Evolutionary conservation across 2,113 vertebrate species (phyloP).

Genomic region (Chamaea fasciata): DNA sequence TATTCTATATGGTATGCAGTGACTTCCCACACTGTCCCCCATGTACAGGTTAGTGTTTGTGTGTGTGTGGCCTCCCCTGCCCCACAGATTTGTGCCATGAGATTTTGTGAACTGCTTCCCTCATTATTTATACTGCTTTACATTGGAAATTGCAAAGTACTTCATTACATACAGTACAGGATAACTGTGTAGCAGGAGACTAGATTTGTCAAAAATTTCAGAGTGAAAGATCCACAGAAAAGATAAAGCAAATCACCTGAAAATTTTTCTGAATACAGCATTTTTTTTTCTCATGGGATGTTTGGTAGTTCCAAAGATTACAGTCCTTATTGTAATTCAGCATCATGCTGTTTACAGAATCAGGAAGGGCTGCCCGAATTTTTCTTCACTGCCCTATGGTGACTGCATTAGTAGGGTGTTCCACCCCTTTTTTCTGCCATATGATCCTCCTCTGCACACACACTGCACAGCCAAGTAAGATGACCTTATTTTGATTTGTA

Average conservation of each 20-base stretch:
- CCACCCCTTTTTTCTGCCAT: background rate
- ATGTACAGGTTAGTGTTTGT: background rate
- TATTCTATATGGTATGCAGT: background rate
- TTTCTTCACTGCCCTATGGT: background rate
- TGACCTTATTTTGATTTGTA: background rate
- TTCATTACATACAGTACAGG: background rate
- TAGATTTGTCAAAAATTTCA: background rate
- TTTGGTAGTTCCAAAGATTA: background rate
- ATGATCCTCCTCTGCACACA: background rate
- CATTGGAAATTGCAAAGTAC: background rate
- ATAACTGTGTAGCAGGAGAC: background rate
- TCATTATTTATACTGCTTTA: background rate
- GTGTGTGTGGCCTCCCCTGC: background rate
- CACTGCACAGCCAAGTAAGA: background rate
- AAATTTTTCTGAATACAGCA: background rate
- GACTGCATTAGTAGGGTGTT: background rate
- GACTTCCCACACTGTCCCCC: background rate
- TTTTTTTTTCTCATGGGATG: background rate
- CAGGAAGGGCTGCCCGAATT: background rate
- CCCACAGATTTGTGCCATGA: fast-evolving
- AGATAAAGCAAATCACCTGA: background rate
- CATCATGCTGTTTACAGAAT: background rate
- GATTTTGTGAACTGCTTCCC: background rate
- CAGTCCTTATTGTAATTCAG: background rate
- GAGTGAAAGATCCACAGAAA: background rate